Evolutionary conservation across 2,113 vertebrate species (phyloP).

Genomic region (Perognathus longimembris): DNA sequence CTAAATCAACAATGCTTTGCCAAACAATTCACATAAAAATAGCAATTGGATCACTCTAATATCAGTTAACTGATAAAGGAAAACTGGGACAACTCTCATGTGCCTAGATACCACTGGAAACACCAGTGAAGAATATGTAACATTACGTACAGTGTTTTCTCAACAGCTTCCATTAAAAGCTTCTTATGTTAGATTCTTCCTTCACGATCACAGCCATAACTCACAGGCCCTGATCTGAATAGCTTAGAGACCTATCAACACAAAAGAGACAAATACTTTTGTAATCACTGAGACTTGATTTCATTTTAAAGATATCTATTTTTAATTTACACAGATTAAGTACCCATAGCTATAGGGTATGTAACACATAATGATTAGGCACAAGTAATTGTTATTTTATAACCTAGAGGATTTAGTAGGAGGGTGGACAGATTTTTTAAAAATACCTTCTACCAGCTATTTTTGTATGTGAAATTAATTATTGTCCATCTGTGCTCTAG

Average conservation of each 20-base stretch:
- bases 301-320: not conserved
- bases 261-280: not conserved
- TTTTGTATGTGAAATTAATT: not conserved
- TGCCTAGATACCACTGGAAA: not conserved
- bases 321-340: not conserved
- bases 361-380: not conserved
- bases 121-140: not conserved
- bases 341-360: not conserved
- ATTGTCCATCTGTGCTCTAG: not conserved
- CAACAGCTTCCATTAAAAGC: slow-evolving; percentile 28
- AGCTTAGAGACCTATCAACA: not conserved
- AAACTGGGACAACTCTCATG: not conserved
- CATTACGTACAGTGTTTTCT: not conserved
- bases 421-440: not conserved
- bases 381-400: not conserved
- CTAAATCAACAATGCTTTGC: slow-evolving; percentile 57
- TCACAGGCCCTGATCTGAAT: not conserved
- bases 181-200: slow-evolving; percentile 13
- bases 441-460: not conserved
- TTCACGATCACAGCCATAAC: not conserved
- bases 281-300: not conserved
- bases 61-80: not conserved
- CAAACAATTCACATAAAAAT: slow-evolving; percentile 28
- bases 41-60: not conserved
- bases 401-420: too few relatives aligned